Conservation (phyloP, 2,113 vertebrate genomes). For the Meriones unguiculatus region DNA sequence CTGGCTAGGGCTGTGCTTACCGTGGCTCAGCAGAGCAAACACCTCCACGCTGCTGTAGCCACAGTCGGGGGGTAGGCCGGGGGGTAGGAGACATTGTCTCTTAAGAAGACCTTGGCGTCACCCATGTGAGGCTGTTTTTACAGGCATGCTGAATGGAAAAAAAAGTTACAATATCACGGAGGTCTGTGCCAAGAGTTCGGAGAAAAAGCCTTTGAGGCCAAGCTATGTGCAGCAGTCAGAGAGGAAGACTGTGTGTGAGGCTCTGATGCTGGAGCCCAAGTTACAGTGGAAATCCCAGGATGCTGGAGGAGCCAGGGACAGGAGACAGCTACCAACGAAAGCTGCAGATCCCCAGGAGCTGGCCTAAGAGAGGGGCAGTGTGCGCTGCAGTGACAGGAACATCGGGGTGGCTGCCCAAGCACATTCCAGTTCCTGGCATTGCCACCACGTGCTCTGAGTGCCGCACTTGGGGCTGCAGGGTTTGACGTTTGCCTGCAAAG, state of each 20-base stretch:
- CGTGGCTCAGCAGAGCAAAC: background rate
- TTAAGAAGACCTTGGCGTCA: background rate
- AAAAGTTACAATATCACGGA: background rate
- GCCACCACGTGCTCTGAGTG: too few relatives aligned
- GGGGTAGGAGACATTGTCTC: background rate
- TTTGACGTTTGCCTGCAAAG: background rate
- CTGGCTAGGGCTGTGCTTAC: background rate
- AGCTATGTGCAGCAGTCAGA: background rate
- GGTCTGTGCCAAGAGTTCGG: background rate
- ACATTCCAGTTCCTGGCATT: background rate
- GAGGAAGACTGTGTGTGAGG: too few relatives aligned
- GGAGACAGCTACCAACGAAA: background rate
- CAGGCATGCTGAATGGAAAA: background rate
- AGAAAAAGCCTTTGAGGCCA: background rate
- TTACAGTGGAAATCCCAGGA: background rate
- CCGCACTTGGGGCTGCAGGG: background rate
- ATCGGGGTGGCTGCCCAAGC: background rate
- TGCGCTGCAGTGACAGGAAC: background rate
- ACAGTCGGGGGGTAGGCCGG: background rate
- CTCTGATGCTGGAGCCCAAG: background rate
- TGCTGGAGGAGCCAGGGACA: background rate
- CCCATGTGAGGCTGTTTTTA: background rate
- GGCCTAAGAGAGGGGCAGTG: fast-evolving
- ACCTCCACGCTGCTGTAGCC: background rate
- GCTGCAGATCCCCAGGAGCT: background rate